These are phyloP conservation scores for Recurvirostra avosetta DNA, from an alignment of 2,113 vertebrate genomes.

Conservation along the genomic window DNA sequence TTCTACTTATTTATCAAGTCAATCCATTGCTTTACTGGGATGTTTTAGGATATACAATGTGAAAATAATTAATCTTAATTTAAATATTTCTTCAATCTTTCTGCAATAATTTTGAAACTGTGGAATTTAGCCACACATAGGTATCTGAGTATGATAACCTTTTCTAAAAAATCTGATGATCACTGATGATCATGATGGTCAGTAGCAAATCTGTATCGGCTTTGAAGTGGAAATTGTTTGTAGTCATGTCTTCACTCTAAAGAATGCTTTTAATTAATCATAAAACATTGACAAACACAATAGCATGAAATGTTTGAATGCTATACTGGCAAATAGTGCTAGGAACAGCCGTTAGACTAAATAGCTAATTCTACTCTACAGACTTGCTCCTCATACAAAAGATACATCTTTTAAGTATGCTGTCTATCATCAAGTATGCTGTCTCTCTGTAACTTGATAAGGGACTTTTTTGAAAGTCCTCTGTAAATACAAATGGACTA, in stretches of 20 bases:
- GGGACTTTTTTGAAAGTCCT: background rate
- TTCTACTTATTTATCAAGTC: background rate
- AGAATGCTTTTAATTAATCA: background rate
- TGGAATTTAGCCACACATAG: background rate
- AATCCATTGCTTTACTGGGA: background rate
- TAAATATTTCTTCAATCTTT: background rate
- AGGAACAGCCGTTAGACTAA: background rate
- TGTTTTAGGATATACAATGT: background rate
- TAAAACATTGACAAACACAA: background rate
- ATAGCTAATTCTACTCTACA: background rate
- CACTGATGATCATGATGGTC: background rate
- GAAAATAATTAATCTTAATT: background rate
- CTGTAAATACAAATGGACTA: background rate
- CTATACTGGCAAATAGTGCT: background rate
- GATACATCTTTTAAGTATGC: background rate
- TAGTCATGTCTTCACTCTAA: background rate
- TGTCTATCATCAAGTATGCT: background rate
- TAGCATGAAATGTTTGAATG: background rate
- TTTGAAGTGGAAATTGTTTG: background rate
- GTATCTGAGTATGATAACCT: background rate
- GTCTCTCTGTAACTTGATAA: background rate
- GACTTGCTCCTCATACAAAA: background rate
- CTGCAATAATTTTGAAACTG: background rate
- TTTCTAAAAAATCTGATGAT: background rate
- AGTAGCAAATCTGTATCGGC: background rate